Conservation (phyloP, 2,888 invertebrate genomes). For the Rutpela maculata region DNA sequence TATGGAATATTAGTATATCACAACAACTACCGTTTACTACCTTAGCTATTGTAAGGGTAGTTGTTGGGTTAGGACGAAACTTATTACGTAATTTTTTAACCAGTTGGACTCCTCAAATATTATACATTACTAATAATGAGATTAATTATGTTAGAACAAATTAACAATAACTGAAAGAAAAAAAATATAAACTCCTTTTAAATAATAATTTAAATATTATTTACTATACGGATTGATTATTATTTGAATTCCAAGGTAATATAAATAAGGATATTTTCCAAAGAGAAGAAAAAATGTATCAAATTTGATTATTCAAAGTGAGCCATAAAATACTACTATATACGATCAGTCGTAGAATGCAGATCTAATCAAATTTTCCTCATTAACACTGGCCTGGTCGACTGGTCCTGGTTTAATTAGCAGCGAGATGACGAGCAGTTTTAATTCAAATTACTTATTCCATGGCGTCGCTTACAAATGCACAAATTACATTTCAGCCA, state of each 20-base stretch:
- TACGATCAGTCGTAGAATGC: neutral
- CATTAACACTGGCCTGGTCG: constrained; percentile 41
- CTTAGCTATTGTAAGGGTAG: too few relatives aligned
- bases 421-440: constrained; percentile 68
- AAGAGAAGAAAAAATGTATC: constrained; percentile 19
- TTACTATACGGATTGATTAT: neutral
- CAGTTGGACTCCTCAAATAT: too few relatives aligned
- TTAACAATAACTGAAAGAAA: too few relatives aligned
- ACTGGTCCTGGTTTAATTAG: constrained; percentile 67
- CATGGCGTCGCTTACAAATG: constrained; percentile 65
- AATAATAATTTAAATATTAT: too few relatives aligned
- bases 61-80: too few relatives aligned
- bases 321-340: constrained; percentile 19
- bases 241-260: constrained; percentile 5
- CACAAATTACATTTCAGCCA: constrained; percentile 68
- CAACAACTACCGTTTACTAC: too few relatives aligned
- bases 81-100: too few relatives aligned
- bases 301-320: constrained; percentile 26
- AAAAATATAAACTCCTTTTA: too few relatives aligned
- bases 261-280: constrained; percentile 7
- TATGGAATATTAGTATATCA: too few relatives aligned
- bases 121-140: too few relatives aligned
- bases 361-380: constrained; percentile 1
- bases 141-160: too few relatives aligned
- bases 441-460: constrained; percentile 67